These are phyloP conservation scores for Drosophila suboccidentalis DNA, from an alignment of 2,888 invertebrate species.

Conservation along the genomic window DNA sequence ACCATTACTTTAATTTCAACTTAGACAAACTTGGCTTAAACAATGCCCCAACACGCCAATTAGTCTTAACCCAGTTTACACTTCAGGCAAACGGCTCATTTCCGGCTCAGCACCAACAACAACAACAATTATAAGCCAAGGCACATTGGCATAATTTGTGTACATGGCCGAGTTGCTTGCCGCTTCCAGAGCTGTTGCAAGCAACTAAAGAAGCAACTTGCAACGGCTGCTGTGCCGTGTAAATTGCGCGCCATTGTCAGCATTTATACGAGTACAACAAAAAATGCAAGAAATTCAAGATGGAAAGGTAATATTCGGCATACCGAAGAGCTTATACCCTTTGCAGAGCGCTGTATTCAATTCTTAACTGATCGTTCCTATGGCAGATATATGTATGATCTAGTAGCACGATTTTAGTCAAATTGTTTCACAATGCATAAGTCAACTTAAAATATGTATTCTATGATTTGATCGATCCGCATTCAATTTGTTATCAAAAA, in stretches of 20 bases:
- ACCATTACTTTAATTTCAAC: constrained; percentile 53
- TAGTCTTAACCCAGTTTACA: constrained; percentile 83
- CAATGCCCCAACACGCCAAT: constrained; percentile 71
- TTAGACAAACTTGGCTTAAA: constrained; percentile 51
- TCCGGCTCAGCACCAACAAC: constrained; percentile 48
- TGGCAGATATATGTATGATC: background rate
- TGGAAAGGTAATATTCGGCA: background rate
- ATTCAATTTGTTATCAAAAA: no score
- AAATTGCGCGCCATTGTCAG: constrained; percentile 75
- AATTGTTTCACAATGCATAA: no score
- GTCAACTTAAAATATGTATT: no score
- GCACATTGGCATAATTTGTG: constrained; percentile 70
- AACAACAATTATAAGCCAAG: constrained; percentile 30
- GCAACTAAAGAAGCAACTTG: constrained; percentile 40
- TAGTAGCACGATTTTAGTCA: background rate
- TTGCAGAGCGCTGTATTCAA: background rate
- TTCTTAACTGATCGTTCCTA: background rate
- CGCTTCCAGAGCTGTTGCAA: constrained; percentile 1
- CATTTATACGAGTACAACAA: constrained; percentile 38
- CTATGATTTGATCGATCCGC: no score
- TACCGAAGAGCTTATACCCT: constrained; percentile 7
- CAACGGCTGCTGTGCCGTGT: constrained; percentile 62
- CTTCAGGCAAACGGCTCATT: constrained; percentile 76
- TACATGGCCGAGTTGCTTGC: constrained; percentile 63
- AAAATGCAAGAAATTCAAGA: constrained; percentile 21